These are phyloP conservation scores for Mastacembelus armatus DNA, from an alignment of 2,797 vertebrate genomes.

Conservation along the genomic window DNA sequence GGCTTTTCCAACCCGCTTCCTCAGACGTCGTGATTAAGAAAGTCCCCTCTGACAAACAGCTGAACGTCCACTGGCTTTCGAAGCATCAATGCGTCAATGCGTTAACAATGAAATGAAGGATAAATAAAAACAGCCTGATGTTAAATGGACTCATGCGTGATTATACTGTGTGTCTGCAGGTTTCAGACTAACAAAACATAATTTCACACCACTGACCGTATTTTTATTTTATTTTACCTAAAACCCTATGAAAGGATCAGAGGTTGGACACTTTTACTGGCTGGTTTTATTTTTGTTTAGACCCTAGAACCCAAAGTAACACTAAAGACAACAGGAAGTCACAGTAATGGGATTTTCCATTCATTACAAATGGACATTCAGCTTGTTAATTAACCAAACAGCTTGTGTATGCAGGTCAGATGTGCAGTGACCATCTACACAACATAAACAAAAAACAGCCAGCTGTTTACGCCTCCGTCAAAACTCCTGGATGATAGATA, in stretches of 20 bases:
- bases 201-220: neutral
- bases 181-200: neutral
- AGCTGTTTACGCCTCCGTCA: slow-evolving; percentile 1
- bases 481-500: no score
- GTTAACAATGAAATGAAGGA: neutral
- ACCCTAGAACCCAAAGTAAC: neutral
- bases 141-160: no score
- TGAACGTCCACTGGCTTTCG: slow-evolving; percentile 53
- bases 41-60: slow-evolving; percentile 60
- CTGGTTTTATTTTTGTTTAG: neutral
- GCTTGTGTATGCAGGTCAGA: slow-evolving; percentile 2
- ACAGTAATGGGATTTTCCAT: neutral
- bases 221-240: no score
- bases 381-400: slow-evolving; percentile 7
- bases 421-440: neutral
- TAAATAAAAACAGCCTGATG: no score
- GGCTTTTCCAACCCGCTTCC: slow-evolving; percentile 63
- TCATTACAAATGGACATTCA: slow-evolving; percentile 26
- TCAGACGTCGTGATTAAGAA: slow-evolving; percentile 68
- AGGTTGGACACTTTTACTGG: slow-evolving; percentile 9
- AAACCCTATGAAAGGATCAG: slow-evolving; percentile 20
- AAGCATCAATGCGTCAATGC: slow-evolving; percentile 31
- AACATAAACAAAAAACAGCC: neutral
- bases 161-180: neutral
- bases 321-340: slow-evolving; percentile 13